Evolutionary conservation across 2,113 vertebrate species (phyloP), one percentile per base, ranked within the genome.

Genomic region (Channa argus): DNA sequence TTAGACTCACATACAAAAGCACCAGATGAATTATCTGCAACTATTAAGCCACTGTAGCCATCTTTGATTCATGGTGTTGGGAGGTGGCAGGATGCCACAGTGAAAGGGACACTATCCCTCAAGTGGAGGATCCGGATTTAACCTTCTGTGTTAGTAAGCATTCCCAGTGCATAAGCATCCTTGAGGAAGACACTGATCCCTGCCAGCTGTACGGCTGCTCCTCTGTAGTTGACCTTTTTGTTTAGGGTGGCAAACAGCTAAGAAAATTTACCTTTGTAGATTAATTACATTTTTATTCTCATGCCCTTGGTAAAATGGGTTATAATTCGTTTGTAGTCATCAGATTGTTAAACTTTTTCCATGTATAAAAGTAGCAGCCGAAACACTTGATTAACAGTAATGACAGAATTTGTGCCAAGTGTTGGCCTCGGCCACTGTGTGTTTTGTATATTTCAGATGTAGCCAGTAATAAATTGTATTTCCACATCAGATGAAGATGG

Each of bases 121-220:
- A 79, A 71, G 68, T 45, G 71, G 67, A 75, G 68, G 78, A 80
- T 86, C 43, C 0, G 55, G 61, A 50, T 84, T 86, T 89, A 87
- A 88, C 83, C 71, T 61, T 80, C 61, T 69, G 61, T 75, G 63
- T 73, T 77, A 75, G 77, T 75, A 77, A 76, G 82, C 64, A 74
- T 62, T 81, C 39, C 0, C 43, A 67, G 78, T 63, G 69, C 75
- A 85, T 79, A 88, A 86, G 77, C 69, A 83, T 83, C 81, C 69
- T 85, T 75, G 58, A 77, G 79, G 58, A 80, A 79, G 83, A 79
- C 75, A 72, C 73, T 80, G 74, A 89, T 87, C 85, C 69, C 63
- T 79, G 63, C n/a, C 69, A 80, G 76, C 75, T 75, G 66, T 82
- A 10, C 10, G 45, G 43, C 14, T 34, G 44, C 69, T 54, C 61